Evolutionary conservation across 1,140 invertebrate genomes (phyloP), one percentile per base, ranked within the genome.

Genomic region (Brachionus rubens): DNA sequence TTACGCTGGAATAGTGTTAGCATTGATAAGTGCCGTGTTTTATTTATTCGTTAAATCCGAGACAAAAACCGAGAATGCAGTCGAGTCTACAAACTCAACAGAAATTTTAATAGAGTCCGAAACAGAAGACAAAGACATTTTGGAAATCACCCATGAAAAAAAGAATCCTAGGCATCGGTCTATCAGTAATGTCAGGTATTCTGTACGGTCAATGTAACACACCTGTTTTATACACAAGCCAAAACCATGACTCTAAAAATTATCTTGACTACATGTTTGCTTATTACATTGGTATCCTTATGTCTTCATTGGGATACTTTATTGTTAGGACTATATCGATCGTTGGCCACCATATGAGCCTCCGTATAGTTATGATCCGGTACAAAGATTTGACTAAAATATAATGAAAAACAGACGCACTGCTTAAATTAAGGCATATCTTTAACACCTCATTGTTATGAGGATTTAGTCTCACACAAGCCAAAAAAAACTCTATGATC

Each of bases 401-500:
- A 83, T 93, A 95, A 83, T 98, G 94, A 82, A 95, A 98, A 0
- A 89, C 91, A 12, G 91, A 89, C 12, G 92, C 90, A 26, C 91
- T 92, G 79, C 16, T 91, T n/a, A 79, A 86, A 83, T 93, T 94
- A 7, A 98, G 87, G 83, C 94, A 97, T 21, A 96, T 91, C 88
- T 96, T 97, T 12, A 97, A 87, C 0, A 94, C 90, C 85, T 97
- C 94, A 83, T 95, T 96, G 82, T 93, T 96, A 82, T 96, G 92
- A 0, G 94, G 94, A 86, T 91, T 94, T 50, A 97, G 94, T n/a
- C 94, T 90, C 86, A 98, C 98, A 80, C 91, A 91, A 0, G 94
- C 95, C 0, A 99, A 91, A 85, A 97, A 97, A 86, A 92, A 98
- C 82, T 99, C 96, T 77, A 96, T 95, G 90, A 97, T 94, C 19